Base-by-base conservation (phyloP, 2,113 vertebrate species). In the Tetrao urogallus region DNA sequence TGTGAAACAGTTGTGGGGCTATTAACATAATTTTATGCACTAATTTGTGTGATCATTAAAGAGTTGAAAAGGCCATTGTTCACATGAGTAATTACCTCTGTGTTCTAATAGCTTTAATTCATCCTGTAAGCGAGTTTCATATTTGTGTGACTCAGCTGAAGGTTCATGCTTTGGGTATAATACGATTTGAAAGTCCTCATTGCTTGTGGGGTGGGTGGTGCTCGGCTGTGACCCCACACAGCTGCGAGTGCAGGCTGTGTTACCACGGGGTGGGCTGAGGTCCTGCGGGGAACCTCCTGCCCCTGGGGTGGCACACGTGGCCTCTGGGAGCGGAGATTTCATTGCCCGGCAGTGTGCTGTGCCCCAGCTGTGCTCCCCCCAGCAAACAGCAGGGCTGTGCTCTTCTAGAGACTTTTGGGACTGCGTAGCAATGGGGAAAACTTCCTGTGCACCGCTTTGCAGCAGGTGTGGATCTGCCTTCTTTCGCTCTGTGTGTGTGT, bases 31-130 rank as follows among this genome's bases (percentile, higher is more conserved):
- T 89, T 90, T 87, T 87, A 66, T 96, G 89, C 90, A n/a, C 67
- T 96, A 94, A 96, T 96, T 96, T 95, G 92, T 96, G 94, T 90
- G 88, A 90, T 96, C 89, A 80, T 94, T 94, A 91, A 75, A 79
- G 89, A 89, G 87, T 61, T 63, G 89, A 95, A 89, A 69, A 70
- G 89, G 91, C 89, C 92, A 92, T 89, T 92, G 94, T 91, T 96
- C 71, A 7, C 84, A 82, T 79, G 89, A 95, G 92, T 96, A 96
- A 96, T 96, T 95, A 95, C 86, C 81, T 87, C 84, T 87, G 63
- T 67, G 22, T 93, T 91, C 87, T 94, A 95, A 91, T 73, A 74
- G 91, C 87, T 90, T 72, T 76, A 79, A 84, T 92, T 87, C 89
- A 58, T 92, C 78, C 89, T 60, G 15, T 73, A 70, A 91, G 74